Evolutionary conservation across 2,113 vertebrate species (phyloP).

Genomic region (Herpetotheres cachinnans): DNA sequence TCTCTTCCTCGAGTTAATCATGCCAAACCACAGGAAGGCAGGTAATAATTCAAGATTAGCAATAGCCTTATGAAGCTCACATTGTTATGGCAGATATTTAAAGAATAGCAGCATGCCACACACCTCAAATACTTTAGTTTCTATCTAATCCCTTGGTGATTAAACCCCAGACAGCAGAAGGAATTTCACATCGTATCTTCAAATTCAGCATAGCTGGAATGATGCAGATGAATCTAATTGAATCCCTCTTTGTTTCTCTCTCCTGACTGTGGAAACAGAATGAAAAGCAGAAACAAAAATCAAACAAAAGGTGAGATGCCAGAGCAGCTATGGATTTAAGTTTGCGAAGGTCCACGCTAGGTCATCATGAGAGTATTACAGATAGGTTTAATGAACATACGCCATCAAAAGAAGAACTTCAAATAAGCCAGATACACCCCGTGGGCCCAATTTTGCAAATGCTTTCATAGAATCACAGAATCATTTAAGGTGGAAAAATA

Average conservation of each 20-base stretch:
- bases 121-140: neutral
- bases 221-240: slow-evolving; percentile 13
- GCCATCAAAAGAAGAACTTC: neutral
- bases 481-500: neutral
- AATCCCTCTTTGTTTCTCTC: neutral
- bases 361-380: neutral
- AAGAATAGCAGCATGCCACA: neutral
- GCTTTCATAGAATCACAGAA: neutral
- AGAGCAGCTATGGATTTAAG: neutral
- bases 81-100: neutral
- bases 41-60: slow-evolving; percentile 10
- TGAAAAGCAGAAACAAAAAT: neutral
- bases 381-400: neutral
- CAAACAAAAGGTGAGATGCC: slow-evolving; percentile 2
- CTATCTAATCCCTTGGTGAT: slow-evolving; percentile 4
- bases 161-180: slow-evolving; percentile 11
- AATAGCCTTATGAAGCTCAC: neutral
- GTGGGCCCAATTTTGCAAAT: neutral
- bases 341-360: fast-evolving
- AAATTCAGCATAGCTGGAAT: neutral
- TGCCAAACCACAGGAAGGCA: slow-evolving; percentile 14
- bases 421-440: neutral
- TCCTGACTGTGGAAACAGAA: neutral
- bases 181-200: neutral
- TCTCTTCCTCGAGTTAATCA: slow-evolving; percentile 5